Percentiles rank a stretch among this genome's conserved stretches.
phyloP scores from a whole-genome alignment of 2,888 invertebrate species.

The Cecidostiba fungosa region DNA sequence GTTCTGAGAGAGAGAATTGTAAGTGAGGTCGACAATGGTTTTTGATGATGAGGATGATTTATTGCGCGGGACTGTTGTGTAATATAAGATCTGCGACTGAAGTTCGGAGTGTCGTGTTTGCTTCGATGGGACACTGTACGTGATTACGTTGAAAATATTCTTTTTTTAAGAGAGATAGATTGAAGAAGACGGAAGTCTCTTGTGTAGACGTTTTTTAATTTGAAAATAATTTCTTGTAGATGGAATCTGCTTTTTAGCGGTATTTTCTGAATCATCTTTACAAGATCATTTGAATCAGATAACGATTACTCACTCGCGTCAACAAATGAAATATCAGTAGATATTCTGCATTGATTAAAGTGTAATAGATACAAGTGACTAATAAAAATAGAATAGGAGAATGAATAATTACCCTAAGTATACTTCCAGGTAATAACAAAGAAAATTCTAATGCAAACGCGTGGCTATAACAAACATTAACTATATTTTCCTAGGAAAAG shows the following conservation, averaged over 20 bases:
- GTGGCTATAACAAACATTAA: not conserved
- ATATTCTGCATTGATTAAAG: not conserved
- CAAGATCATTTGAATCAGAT: too few species aligned
- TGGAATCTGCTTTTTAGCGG: not conserved
- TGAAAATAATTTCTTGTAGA: not conserved
- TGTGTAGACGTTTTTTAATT: not conserved
- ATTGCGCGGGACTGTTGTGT: not conserved
- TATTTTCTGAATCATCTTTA: not conserved
- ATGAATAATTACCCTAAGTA: not conserved
- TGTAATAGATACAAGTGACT: not conserved
- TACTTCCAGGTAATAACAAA: not conserved
- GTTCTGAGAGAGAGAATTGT: not conserved
- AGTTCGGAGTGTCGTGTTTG: not conserved
- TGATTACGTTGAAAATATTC: too few species aligned
- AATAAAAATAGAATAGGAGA: not conserved
- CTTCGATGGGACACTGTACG: too few species aligned
- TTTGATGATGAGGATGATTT: conserved; percentile 12
- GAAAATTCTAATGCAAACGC: not conserved
- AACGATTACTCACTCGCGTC: too few species aligned
- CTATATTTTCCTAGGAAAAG: not conserved
- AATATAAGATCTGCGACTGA: not conserved
- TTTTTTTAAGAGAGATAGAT: not conserved
- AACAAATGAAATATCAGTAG: not conserved
- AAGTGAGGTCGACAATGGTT: not conserved
- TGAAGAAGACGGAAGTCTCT: not conserved